A percentile compares a stretch with the other conserved stretches of the same genome.
Conservation (phyloP, 2,113 vertebrate species). For the Kobus ellipsiprymnus region DNA sequence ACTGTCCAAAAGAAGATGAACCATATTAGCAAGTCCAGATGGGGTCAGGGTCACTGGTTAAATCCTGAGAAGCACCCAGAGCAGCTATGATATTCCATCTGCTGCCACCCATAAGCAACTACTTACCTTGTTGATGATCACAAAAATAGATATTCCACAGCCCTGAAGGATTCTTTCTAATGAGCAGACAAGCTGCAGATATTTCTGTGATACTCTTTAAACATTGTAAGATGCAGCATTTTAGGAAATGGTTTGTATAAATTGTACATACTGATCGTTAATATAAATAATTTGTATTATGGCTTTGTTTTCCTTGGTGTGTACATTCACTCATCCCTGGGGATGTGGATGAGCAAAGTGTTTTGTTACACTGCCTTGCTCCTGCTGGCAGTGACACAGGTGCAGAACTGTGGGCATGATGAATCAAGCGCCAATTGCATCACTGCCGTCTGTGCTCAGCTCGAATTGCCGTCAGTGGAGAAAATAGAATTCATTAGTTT, state of each 20-base stretch:
- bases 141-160: not conserved
- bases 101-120: not conserved
- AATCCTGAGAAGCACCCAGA: not conserved
- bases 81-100: not conserved
- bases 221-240: not conserved
- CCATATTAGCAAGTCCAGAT: not conserved
- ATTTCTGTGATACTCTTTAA: slow-evolving; percentile 4
- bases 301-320: slow-evolving; percentile 55
- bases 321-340: not conserved
- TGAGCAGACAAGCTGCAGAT: not conserved
- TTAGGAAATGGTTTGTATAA: slow-evolving; percentile 27
- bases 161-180: slow-evolving; percentile 1
- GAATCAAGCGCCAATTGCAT: slow-evolving; percentile 58
- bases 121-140: not conserved
- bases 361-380: not conserved
- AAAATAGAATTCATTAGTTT: slow-evolving; percentile 68
- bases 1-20: not conserved
- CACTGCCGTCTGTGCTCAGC: slow-evolving; percentile 49
- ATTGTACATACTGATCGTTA: slow-evolving; percentile 3
- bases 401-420: slow-evolving; percentile 61
- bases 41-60: not conserved
- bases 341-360: slow-evolving; percentile 35
- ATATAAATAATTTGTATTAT: slow-evolving; percentile 39
- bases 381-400: slow-evolving; percentile 65
- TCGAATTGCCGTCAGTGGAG: slow-evolving; percentile 48